phyloP scores from a whole-genome alignment of 1,140 invertebrate genomes.

The Ditylenchus dipsaci region DNA sequence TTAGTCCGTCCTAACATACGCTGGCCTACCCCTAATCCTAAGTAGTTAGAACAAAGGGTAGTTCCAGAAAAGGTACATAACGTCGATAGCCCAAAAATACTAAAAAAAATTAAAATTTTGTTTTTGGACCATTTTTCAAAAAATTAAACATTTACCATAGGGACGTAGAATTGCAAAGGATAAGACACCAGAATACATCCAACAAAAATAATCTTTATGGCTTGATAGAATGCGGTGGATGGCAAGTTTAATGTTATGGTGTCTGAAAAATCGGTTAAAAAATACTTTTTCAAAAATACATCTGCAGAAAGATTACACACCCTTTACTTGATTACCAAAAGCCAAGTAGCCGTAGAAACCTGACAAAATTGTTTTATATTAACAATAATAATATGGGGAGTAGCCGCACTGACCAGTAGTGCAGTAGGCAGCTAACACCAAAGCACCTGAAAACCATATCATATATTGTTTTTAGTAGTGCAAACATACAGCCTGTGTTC shows the following conservation, averaged over 20 bases:
- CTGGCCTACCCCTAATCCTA: too few species aligned
- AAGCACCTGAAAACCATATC: too few species aligned
- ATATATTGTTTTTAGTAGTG: too few species aligned
- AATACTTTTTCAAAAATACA: background rate
- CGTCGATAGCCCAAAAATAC: too few species aligned
- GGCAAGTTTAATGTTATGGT: slow-evolving; percentile 55
- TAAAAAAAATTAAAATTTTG: too few species aligned
- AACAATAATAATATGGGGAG: too few species aligned
- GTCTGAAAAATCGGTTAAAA: background rate
- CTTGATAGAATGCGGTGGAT: slow-evolving; percentile 48
- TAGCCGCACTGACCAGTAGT: slow-evolving; percentile 19
- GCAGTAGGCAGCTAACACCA: slow-evolving; percentile 41
- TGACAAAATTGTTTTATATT: slow-evolving; percentile 10
- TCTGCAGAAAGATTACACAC: background rate
- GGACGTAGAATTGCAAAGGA: slow-evolving; percentile 53
- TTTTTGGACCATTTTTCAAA: too few species aligned
- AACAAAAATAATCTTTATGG: slow-evolving; percentile 52
- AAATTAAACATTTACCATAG: slow-evolving; percentile 39
- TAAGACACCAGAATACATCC: slow-evolving; percentile 51
- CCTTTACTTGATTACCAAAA: slow-evolving; percentile 56
- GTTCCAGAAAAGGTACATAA: too few species aligned
- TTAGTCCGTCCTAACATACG: too few species aligned
- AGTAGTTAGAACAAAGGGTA: too few species aligned
- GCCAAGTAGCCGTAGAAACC: slow-evolving; percentile 57
- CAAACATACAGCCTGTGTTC: slow-evolving; percentile 47